These are phyloP conservation scores for Tetrao urogallus DNA, from an alignment of 2,113 vertebrate genomes.

Conservation along the genomic window DNA sequence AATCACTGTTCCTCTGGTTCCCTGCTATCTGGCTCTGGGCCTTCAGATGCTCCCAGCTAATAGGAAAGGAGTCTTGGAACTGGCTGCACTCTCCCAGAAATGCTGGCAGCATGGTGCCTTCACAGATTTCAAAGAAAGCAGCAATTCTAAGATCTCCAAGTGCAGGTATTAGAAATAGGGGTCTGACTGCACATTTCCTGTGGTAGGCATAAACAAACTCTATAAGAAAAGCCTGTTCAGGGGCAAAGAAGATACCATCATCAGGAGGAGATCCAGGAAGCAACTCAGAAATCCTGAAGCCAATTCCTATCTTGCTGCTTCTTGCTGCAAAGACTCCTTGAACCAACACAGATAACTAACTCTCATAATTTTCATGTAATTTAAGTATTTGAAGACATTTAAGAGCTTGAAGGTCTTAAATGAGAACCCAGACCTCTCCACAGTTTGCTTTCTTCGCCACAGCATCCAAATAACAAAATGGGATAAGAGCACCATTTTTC, in stretches of 20 bases:
- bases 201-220: fast-evolving
- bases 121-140: not conserved
- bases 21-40: not conserved
- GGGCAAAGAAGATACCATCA: not conserved
- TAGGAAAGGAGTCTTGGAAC: not conserved
- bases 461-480: not conserved
- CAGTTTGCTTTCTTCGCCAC: not conserved
- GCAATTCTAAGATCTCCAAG: not conserved
- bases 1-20: not conserved
- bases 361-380: not conserved
- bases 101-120: not conserved
- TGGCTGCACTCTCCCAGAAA: not conserved
- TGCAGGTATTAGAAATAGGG: not conserved
- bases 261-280: not conserved
- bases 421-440: not conserved
- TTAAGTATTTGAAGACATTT: not conserved
- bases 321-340: not conserved
- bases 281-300: not conserved
- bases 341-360: not conserved
- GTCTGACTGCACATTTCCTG: not conserved
- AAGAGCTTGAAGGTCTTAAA: not conserved
- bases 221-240: not conserved
- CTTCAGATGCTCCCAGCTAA: not conserved
- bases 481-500: not conserved
- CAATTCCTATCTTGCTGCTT: not conserved